A percentile compares a stretch with the other conserved stretches of the same genome.
Conservation (phyloP, 1,140 invertebrate species). For the Brachionus paranguensis region DNA sequence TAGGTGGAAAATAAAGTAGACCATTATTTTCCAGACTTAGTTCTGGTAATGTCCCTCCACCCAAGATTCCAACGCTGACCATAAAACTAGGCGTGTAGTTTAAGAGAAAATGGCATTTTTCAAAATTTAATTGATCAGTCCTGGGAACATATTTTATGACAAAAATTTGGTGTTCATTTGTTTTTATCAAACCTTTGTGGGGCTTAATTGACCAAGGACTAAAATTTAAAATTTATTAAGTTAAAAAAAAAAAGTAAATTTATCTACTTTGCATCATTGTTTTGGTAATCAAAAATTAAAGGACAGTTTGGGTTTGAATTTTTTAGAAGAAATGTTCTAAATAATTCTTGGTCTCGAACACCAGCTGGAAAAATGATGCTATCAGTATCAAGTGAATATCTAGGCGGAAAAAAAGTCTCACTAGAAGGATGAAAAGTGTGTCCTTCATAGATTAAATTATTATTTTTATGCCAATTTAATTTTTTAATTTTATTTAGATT, state of each 20-base stretch:
- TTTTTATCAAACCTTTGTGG: slow-evolving; percentile 27
- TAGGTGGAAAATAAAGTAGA: slow-evolving; percentile 52
- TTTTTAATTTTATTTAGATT: slow-evolving; percentile 13
- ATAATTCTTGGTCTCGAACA: slow-evolving; percentile 49
- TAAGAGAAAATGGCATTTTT: neutral
- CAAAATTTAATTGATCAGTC: neutral
- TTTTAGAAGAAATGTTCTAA: slow-evolving; percentile 47
- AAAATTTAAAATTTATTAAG: neutral
- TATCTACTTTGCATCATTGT: neutral
- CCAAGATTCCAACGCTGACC: slow-evolving; percentile 42
- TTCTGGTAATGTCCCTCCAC: slow-evolving; percentile 49
- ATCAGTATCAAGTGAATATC: slow-evolving; percentile 44
- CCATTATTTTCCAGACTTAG: slow-evolving; percentile 49
- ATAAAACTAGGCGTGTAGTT: slow-evolving; percentile 2
- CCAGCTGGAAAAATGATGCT: slow-evolving; percentile 49
- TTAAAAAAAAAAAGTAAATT: neutral
- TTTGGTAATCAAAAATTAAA: neutral
- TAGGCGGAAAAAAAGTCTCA: slow-evolving; percentile 50
- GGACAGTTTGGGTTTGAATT: slow-evolving; percentile 45
- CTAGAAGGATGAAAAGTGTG: slow-evolving; percentile 53
- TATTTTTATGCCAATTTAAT: neutral
- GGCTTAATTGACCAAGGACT: slow-evolving; percentile 16
- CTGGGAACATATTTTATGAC: slow-evolving; percentile 47
- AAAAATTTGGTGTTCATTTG: slow-evolving; percentile 46
- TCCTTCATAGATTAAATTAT: slow-evolving; percentile 43